Conservation (phyloP, 2,113 vertebrate species). For the Phycodurus eques region DNA sequence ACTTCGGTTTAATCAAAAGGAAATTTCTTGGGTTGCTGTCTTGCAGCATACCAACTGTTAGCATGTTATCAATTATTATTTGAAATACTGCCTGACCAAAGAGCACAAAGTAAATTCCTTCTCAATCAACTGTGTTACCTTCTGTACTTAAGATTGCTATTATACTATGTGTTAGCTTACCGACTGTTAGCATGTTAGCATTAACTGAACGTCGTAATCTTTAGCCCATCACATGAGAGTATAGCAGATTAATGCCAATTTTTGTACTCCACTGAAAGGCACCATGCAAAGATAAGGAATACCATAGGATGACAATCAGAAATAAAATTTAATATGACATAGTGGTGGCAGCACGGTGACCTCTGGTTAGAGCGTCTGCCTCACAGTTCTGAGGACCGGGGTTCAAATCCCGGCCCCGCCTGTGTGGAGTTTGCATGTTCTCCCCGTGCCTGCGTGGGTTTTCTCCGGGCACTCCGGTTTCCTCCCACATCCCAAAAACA, state of each 20-base stretch:
- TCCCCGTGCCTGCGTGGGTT: too few relatives aligned
- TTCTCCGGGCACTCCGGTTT: too few relatives aligned
- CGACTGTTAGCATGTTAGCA: background rate
- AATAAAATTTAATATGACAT: too few relatives aligned
- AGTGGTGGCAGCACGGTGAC: too few relatives aligned
- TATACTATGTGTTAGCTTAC: background rate
- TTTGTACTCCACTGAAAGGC: background rate
- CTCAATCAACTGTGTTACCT: background rate
- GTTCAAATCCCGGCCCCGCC: too few relatives aligned
- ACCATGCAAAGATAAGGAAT: background rate
- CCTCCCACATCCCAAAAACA: too few relatives aligned
- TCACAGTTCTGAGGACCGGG: too few relatives aligned
- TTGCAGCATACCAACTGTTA: background rate
- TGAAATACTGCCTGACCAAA: background rate
- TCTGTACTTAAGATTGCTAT: background rate
- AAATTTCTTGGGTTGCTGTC: background rate
- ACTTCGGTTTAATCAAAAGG: conserved; percentile 16
- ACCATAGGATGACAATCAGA: background rate
- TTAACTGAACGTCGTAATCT: background rate
- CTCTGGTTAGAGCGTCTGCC: too few relatives aligned
- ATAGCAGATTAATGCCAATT: background rate
- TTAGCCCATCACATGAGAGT: background rate
- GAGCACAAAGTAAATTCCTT: background rate
- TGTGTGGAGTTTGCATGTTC: too few relatives aligned
- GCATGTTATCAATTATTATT: background rate